Evolutionary conservation across 2,888 invertebrate genomes (phyloP).

Genomic region (Hecatera dysodea): DNA sequence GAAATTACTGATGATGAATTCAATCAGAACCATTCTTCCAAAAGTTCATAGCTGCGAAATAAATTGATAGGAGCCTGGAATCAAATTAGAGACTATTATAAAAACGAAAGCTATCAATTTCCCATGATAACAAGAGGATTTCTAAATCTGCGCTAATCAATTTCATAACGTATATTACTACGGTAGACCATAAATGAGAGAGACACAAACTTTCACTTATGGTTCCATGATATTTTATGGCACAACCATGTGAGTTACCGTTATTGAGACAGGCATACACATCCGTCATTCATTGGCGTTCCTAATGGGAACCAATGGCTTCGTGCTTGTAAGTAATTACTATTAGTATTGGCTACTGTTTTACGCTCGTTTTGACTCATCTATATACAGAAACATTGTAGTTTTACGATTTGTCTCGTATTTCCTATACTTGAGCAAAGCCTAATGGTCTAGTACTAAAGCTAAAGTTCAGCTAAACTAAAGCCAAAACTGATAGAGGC

Average conservation of each 20-base stretch:
- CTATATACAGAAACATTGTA: neutral
- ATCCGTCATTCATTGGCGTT: constrained; percentile 33
- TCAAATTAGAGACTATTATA: neutral
- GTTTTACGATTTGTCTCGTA: neutral
- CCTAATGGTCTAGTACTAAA: too few relatives aligned
- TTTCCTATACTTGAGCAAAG: too few relatives aligned
- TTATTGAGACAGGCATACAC: constrained; percentile 35
- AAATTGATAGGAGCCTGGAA: neutral
- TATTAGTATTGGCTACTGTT: constrained; percentile 22
- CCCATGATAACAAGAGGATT: constrained; percentile 56
- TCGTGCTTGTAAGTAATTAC: neutral
- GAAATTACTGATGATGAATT: too few relatives aligned
- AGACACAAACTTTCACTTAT: constrained; percentile 61
- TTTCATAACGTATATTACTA: constrained; percentile 57
- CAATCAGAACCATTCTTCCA: neutral
- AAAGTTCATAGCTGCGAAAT: neutral
- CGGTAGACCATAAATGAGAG: constrained; percentile 35
- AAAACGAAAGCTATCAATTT: constrained; percentile 50
- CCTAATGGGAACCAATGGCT: constrained; percentile 13
- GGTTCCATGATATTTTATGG: constrained; percentile 50
- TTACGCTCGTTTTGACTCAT: neutral
- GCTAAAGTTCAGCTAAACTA: too few relatives aligned
- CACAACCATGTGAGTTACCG: constrained; percentile 15
- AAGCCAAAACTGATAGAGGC: too few relatives aligned
- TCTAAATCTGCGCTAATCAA: constrained; percentile 57